phyloP scores from a whole-genome alignment of 2,888 invertebrate species.

The Drosophila acutilabella region DNA sequence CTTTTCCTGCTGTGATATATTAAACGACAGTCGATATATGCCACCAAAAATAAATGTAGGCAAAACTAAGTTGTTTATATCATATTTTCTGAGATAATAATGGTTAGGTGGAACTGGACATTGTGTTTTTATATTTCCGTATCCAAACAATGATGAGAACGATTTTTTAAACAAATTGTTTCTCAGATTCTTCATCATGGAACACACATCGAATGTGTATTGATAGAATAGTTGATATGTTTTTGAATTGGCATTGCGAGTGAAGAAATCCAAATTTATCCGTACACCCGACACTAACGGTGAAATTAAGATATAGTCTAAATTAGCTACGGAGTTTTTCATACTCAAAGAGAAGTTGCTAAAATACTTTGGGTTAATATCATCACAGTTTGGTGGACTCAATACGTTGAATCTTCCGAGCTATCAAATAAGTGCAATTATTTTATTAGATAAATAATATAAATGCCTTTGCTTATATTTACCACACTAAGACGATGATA shows the following conservation, averaged over 20 bases:
- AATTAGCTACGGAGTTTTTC: slow-evolving; percentile 15
- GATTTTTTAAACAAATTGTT: slow-evolving; percentile 48
- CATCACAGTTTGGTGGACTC: slow-evolving; percentile 20
- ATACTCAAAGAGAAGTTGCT: slow-evolving; percentile 27
- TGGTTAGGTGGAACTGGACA: slow-evolving; percentile 26
- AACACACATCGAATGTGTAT: slow-evolving; percentile 62
- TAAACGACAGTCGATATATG: slow-evolving; percentile 41
- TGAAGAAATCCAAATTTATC: slow-evolving; percentile 36
- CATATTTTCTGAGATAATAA: slow-evolving; percentile 55
- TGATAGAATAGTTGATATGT: slow-evolving; percentile 45
- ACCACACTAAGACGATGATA: slow-evolving; percentile 6
- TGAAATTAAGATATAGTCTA: slow-evolving; percentile 27
- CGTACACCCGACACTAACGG: slow-evolving; percentile 21
- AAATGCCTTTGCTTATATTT: background rate
- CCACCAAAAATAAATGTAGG: slow-evolving; percentile 58
- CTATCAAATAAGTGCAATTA: slow-evolving; percentile 26
- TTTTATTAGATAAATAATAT: background rate
- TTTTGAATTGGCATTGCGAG: slow-evolving; percentile 14
- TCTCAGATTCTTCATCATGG: slow-evolving; percentile 41
- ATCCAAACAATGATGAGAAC: slow-evolving; percentile 49
- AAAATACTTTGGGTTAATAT: slow-evolving; percentile 43
- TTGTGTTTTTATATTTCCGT: slow-evolving; percentile 18
- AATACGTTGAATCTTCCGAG: slow-evolving; percentile 27
- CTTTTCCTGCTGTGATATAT: slow-evolving; percentile 1
- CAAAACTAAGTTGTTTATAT: slow-evolving; percentile 35